Evolutionary conservation across 2,113 vertebrate genomes (phyloP).

Genomic region (zebrafish (Danio rerio)): GRCz12tu NC_133186.1:6939501-6940000

Average conservation of each 20-base stretch:
- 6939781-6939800: no score
- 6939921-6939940: no score
- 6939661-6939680: neutral
- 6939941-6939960: no score
- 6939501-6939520: neutral
- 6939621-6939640: constrained; percentile 43
- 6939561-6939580: neutral
- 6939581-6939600: constrained; percentile 33
- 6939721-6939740: neutral
- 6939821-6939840: no score
- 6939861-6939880: no score
- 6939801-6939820: no score
- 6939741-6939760: neutral
- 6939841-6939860: no score
- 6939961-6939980: no score
- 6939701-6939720: neutral
- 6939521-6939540: neutral
- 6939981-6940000: no score
- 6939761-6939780: neutral
- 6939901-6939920: no score
- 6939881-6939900: no score
- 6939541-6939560: no score
- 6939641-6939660: neutral
- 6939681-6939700: neutral
- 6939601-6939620: constrained; percentile 36